Evolutionary conservation across 2,888 invertebrate genomes (phyloP).

Genomic region (Watsonalla cultraria): DNA sequence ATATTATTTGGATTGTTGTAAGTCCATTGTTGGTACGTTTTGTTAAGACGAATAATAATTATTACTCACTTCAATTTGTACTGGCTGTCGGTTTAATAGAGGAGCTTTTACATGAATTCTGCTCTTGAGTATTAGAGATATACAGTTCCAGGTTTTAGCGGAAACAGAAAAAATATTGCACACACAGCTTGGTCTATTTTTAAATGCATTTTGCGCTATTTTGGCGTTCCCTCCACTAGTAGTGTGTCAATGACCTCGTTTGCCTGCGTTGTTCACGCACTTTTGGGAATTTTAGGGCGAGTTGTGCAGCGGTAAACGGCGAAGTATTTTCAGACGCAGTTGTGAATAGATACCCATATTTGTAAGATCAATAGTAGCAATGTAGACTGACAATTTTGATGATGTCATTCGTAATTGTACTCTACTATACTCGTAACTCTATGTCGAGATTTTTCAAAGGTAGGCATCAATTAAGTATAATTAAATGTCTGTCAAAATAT

Average conservation of each 20-base stretch:
- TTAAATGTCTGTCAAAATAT: too few species aligned
- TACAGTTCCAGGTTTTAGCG: constrained; percentile 40
- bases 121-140: constrained; percentile 6
- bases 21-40: neutral
- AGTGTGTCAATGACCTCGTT: constrained; percentile 76
- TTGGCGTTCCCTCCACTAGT: constrained; percentile 75
- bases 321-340: constrained; percentile 22
- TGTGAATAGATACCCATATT: neutral
- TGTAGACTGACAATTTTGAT: neutral
- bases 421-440: too few species aligned
- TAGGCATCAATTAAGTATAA: too few species aligned
- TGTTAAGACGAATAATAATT: neutral
- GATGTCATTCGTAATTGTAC: too few species aligned
- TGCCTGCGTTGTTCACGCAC: constrained; percentile 73
- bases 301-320: constrained; percentile 31
- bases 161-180: constrained; percentile 73
- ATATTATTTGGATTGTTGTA: neutral
- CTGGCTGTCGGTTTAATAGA: too few species aligned
- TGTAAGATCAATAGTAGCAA: neutral
- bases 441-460: too few species aligned
- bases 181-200: constrained; percentile 75
- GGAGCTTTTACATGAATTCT: too few species aligned
- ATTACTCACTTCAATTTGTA: too few species aligned
- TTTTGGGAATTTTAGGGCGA: constrained; percentile 73
- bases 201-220: constrained; percentile 78